Percentiles rank a stretch among this genome's conserved stretches.
Evolutionary conservation across 2,888 invertebrate species (phyloP).

Genomic region (Siphlonurus alternatus): DNA sequence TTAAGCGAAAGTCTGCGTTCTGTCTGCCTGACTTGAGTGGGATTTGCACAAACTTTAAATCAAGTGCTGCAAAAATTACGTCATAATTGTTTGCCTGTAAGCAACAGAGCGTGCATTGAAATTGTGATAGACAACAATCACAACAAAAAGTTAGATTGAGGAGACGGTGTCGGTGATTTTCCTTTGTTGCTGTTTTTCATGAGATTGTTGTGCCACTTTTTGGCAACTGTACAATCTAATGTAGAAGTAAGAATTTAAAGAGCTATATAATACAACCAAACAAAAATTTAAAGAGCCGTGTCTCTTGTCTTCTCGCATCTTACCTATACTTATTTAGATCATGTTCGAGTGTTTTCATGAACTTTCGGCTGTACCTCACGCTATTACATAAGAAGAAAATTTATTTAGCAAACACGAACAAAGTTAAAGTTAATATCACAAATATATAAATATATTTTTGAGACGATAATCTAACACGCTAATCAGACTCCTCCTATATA

Average conservation of each 20-base stretch:
- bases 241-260: too few relatives aligned
- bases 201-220: neutral
- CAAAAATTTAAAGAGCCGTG: neutral
- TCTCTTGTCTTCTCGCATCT: too few relatives aligned
- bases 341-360: too few relatives aligned
- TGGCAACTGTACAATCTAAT: too few relatives aligned
- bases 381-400: neutral
- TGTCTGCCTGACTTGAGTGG: neutral
- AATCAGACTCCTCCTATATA: too few relatives aligned
- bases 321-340: too few relatives aligned
- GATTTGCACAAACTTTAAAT: neutral
- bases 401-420: neutral
- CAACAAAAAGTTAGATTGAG: too few relatives aligned
- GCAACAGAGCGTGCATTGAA: neutral
- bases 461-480: conserved; percentile 23
- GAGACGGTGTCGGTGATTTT: too few relatives aligned
- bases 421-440: neutral
- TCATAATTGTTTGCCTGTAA: neutral
- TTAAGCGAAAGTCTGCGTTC: neutral
- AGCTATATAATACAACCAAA: neutral
- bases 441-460: neutral
- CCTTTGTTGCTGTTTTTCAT: too few relatives aligned
- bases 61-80: neutral
- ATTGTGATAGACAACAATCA: too few relatives aligned
- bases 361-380: too few relatives aligned